Evolutionary conservation across 2,797 vertebrate species (phyloP), one percentile per base, ranked within the genome.

Genomic region (Tamandua tetradactyla): DNA sequence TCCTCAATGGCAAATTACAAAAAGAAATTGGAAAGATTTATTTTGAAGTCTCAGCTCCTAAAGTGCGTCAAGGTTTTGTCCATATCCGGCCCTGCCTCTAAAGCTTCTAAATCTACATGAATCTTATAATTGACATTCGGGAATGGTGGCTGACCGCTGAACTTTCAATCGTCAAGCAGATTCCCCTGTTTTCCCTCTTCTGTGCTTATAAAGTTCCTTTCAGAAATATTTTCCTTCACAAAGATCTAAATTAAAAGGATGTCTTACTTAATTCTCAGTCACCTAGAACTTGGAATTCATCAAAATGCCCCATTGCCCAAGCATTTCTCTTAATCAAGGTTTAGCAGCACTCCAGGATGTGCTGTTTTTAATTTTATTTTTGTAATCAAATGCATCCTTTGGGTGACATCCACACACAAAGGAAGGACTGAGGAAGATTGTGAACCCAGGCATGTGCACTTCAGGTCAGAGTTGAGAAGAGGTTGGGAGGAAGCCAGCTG

Each of bases 151-250:
- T 68, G 55, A 75, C 14, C 10, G 27, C 2, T 59, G 62, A 84
- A 74, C n/a, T 37, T 74, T 59, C 27, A 78, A 35, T 59, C 72
- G 64, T 72, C 23, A 37, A 22, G 66, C 49, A 40, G 27, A 86
- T 32, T 89, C 52, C 7, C 22, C 18, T 3, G 5, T 14, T 7
- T 14, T 74, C 37, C 23, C 40, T 62, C 23, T 72, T 66, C 49
- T 27, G 11, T 23, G 47, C 7, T 15, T 52, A n/a, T 7, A 18
- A 81, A 85, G 47, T 37, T 89, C 40, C 25, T 71, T 75, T 81
- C 52, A 80, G 52, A 96, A 87, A 87, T 69, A 57, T 59, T 94
- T 93, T 92, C 83, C 76, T 17, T 91, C 64, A 59, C 35, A 55
- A 57, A 25, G 32, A 71, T 49, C 0, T 1, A 69, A 83, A 17